Base-by-base conservation (phyloP, 2,888 invertebrate species). In the Thysanoteuthis rhombus region DNA sequence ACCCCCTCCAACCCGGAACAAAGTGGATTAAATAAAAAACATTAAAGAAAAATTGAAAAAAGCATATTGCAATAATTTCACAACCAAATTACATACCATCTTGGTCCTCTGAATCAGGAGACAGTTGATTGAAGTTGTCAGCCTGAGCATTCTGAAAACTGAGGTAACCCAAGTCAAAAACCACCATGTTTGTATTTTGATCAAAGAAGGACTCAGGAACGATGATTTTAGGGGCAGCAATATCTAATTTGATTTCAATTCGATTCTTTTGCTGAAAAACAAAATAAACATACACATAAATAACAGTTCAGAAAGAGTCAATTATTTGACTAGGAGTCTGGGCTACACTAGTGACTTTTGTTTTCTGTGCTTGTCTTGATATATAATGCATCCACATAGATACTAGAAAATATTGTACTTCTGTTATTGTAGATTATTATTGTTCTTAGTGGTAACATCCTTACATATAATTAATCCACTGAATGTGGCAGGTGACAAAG, bases 221-320 rank as follows among this genome's bases (percentile, higher is more conserved):
- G 95, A 99, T 98, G 95, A 99, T 98, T 97, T 99, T 99, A 0
- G 99, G 99, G 3, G 99, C 99, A 10, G 98, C 98, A 95, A 99
- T 98, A 97, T 99, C 99, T 95, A 99, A 97, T 96, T 98, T 98
- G 94, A 99, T 97, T 95, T 98, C 98, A 28, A 93, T 47, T 99
- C 99, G 99, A 36, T 96, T 96, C 93, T 96, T 96, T 36, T 96
- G 95, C 94, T 95, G 92, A 4, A 92, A 92, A 45, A n/a, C 19
- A 6, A 92, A 92, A 39, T 52, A 52, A 52, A 75, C 12, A 75
- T 10, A 36, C n/a, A 75, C 12, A 75, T 32, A 12, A 75, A 75
- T 75, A 12, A 75, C 16, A 1, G 75, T 8, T 32, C n/a, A 75
- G 75, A 75, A 75, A 75, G n/a, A n/a, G n/a, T n/a, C n/a, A n/a